These are phyloP conservation scores for Rhamphomyia laevipes DNA, from an alignment of 2,888 invertebrate genomes.

Conservation along the genomic window DNA sequence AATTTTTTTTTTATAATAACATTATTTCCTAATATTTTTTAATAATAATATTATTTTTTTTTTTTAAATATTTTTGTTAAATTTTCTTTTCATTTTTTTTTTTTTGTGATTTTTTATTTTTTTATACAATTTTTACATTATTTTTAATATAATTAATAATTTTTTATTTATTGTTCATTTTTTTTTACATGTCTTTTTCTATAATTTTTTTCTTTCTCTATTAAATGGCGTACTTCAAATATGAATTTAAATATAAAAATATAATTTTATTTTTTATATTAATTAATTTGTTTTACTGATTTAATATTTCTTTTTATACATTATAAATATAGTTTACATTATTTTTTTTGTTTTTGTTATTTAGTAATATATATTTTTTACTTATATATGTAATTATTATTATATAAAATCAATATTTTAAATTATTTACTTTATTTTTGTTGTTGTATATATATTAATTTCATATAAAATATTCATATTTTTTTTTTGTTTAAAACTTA, in stretches of 20 bases:
- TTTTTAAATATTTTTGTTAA: no score
- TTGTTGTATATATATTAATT: background rate
- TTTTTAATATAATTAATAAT: constrained; percentile 11
- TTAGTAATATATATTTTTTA: constrained; percentile 1
- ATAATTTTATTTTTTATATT: constrained; percentile 12
- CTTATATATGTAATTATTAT: constrained; percentile 10
- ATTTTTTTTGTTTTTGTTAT: constrained; percentile 5
- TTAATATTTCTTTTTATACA: no score
- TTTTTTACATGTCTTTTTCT: constrained; percentile 6
- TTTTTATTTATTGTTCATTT: constrained; percentile 6
- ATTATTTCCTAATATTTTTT: no score
- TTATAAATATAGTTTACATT: constrained; percentile 1
- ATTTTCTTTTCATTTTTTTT: constrained; percentile 9
- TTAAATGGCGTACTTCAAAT: constrained; percentile 11
- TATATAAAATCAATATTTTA: constrained; percentile 8
- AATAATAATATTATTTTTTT: no score
- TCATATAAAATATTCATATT: no score
- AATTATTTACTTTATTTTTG: constrained; percentile 7
- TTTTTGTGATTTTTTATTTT: constrained; percentile 12
- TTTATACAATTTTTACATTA: constrained; percentile 18
- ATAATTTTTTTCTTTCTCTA: constrained; percentile 11
- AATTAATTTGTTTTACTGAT: constrained; percentile 3
- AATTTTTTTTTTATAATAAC: no score
- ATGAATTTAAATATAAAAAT: constrained; percentile 12
- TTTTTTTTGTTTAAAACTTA: no score